A percentile compares a stretch with the other conserved stretches of the same genome.
Conservation (phyloP, 2,797 vertebrate species). For the Alauda arvensis region DNA sequence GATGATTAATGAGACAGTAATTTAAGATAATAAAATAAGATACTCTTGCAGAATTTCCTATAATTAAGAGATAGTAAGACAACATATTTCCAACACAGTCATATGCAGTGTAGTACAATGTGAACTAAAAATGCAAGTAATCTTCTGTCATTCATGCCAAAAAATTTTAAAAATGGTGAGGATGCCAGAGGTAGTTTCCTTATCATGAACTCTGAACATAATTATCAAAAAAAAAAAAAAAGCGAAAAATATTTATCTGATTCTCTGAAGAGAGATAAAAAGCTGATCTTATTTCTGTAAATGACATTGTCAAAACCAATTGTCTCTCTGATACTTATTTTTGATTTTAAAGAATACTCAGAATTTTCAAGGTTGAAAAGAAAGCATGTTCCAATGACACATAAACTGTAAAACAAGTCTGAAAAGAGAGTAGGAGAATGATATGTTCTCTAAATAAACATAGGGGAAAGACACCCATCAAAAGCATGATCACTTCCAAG, state of each 20-base stretch:
- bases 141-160: background rate
- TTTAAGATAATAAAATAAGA: background rate
- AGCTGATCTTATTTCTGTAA: background rate
- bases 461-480: background rate
- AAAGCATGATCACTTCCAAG: background rate
- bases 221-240: background rate
- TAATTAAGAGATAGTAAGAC: background rate
- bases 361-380: background rate
- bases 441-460: background rate
- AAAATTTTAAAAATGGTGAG: background rate
- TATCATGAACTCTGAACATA: background rate
- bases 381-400: background rate
- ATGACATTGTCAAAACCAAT: background rate
- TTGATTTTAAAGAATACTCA: background rate
- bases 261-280: background rate
- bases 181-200: background rate
- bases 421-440: rapidly evolving
- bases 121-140: background rate
- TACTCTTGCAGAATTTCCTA: background rate
- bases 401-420: background rate
- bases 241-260: background rate
- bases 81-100: background rate
- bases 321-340: background rate
- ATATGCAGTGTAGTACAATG: background rate
- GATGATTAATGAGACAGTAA: background rate